These are phyloP conservation scores for Rhogogaster chlorosoma DNA, from an alignment of 2,888 invertebrate species.

Conservation along the genomic window DNA sequence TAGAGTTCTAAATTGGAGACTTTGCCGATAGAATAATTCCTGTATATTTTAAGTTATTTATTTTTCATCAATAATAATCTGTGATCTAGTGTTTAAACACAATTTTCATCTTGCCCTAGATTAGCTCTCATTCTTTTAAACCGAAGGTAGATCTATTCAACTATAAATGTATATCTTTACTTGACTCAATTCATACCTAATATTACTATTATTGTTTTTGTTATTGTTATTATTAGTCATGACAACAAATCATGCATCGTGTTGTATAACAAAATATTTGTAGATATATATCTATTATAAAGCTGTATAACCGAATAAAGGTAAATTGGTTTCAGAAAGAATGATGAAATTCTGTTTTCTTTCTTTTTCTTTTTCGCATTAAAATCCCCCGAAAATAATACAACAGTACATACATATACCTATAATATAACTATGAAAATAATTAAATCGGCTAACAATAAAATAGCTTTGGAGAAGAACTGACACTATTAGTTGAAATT, in stretches of 20 bases:
- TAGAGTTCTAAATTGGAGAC: neutral
- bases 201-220: neutral
- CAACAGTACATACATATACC: neutral
- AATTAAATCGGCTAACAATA: neutral
- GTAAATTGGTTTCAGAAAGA: neutral
- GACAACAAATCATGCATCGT: neutral
- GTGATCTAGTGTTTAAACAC: slow-evolving; percentile 5
- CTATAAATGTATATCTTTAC: neutral
- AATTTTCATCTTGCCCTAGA: neutral
- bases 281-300: neutral
- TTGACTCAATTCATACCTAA: neutral
- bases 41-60: neutral
- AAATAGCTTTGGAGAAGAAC: neutral
- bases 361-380: neutral
- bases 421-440: neutral
- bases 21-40: neutral
- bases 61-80: neutral
- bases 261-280: neutral
- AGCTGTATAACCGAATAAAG: neutral
- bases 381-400: neutral
- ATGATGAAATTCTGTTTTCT: neutral
- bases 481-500: neutral
- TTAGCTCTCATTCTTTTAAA: neutral
- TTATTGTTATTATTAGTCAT: neutral
- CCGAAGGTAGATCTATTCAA: neutral